Evolutionary conservation across 2,888 invertebrate genomes (phyloP), one percentile per base, ranked within the genome.

Genomic region (Panopea generosa): DNA sequence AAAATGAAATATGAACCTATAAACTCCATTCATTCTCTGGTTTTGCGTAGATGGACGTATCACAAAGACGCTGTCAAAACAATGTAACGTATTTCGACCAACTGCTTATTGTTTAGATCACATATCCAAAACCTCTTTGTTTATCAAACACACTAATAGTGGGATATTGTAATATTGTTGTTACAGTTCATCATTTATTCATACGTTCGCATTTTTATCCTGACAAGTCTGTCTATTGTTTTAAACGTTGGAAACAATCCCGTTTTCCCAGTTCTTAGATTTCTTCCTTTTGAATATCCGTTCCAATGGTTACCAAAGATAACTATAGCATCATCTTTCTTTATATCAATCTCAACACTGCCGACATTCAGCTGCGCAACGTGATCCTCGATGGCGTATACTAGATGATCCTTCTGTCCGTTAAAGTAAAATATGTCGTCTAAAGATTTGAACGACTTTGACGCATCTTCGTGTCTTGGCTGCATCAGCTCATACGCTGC

Each of bases 391-490:
- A 97, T 94, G 0, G 96, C 98, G 40, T 95, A 93, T 43, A 96
- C 95, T 90, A 97, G 96, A 93, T 98, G 98, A 16, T 96, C 95
- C 93, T 96, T 96, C 93, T 98, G 98, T 0, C 99, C 99, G 16
- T 99, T 99, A 93, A 97, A 99, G 93, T 99, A 99, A 93, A 98
- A 99, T 87, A 99, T 96, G 92, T 99, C 99, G 93, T 99, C 99
- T 68, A 99, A 94, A 0, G 99, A 99, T 89, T 96, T 95, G 94
- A 97, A 99, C 66, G 95, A 94, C 83, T 95, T 91, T 1, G 95
- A 94, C 0, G 95, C 95, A 87, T 95, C 95, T 0, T 87, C 86
- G 59, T 91, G 89, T 20, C 91, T 84, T 78, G 94, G 95, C 93
- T 99, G 99, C 98, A 99, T 97, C 88, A 98, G 95, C 93, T 99